Conservation (phyloP, 2,797 vertebrate genomes). For the Fratercula arctica region DNA sequence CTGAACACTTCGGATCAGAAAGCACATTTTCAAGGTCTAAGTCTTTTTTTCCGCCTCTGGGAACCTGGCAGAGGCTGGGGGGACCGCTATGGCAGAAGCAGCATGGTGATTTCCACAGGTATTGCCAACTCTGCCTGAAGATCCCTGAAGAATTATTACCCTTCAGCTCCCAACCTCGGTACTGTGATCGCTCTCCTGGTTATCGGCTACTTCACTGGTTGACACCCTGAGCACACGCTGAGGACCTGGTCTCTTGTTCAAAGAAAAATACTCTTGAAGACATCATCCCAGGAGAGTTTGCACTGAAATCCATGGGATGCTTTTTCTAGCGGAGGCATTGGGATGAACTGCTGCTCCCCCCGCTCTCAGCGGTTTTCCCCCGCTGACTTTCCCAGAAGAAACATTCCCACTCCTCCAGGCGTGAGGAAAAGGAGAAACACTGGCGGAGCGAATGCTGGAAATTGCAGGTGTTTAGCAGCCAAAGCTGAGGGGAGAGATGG, state of each 20-base stretch:
- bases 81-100: background rate
- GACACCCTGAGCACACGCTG: fast-evolving
- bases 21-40: background rate
- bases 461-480: background rate
- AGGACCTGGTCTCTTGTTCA: background rate
- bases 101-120: background rate
- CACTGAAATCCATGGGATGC: fast-evolving
- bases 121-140: background rate
- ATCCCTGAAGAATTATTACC: background rate
- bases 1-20: background rate
- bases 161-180: background rate
- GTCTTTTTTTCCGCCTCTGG: background rate
- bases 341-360: background rate
- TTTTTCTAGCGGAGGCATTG: background rate
- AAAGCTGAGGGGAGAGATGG: background rate
- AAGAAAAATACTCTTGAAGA: background rate
- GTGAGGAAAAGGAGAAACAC: background rate
- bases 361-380: background rate
- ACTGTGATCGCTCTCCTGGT: background rate
- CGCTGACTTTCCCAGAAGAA: background rate
- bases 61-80: background rate
- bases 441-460: background rate
- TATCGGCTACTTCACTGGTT: background rate
- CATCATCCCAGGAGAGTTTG: background rate
- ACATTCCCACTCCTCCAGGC: background rate